Evolutionary conservation across 2,113 vertebrate genomes (phyloP), one percentile per base, ranked within the genome.

Genomic region (Cynocephalus volans): DNA sequence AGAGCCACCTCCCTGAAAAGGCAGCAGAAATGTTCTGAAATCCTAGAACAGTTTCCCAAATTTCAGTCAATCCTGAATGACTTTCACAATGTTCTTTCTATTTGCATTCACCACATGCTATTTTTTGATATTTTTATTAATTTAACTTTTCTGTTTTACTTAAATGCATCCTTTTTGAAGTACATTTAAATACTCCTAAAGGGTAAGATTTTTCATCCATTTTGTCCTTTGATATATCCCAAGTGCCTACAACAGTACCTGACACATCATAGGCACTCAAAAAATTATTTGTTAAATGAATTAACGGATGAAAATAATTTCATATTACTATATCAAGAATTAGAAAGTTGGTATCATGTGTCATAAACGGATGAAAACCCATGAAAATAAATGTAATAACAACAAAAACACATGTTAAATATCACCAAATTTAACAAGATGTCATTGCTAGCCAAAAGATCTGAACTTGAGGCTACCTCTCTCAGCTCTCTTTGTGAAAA

Each of bases 41-140:
- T 21, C 6, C 54, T 21, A 92, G 87, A 60, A 72, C 62, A 84
- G 73, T 41, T 67, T 56, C 89, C 83, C 64, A 94, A 84, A 77
- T 77, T 70, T 67, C 21, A 91, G 48, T 76, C 56, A 31, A 79
- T 36, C 48, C 56, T 1, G 1, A 92, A 64, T 56, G 62, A 65
- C 7, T 13, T 60, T 50, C 62, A 9, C 21, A 19, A 5, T 48
- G 50, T 31, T 58, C 50, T 60, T 41, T 1, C 6, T 12, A 45
- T 65, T 21, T 93, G 58, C 3, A 19, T 6, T 36, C 8, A 1
- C 21, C 21, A n/a, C 36, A 5, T n/a, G 60, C 60, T 76, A 18
- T 65, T 84, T 90, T 76, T 76, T 56, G 80, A 60, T 54, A 81
- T 64, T 56, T 83, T 73, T 33, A 48, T 72, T 45, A 84, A 70